Conservation (phyloP, 1,140 invertebrate genomes). For the Mycetomoellerius zeteki region DNA sequence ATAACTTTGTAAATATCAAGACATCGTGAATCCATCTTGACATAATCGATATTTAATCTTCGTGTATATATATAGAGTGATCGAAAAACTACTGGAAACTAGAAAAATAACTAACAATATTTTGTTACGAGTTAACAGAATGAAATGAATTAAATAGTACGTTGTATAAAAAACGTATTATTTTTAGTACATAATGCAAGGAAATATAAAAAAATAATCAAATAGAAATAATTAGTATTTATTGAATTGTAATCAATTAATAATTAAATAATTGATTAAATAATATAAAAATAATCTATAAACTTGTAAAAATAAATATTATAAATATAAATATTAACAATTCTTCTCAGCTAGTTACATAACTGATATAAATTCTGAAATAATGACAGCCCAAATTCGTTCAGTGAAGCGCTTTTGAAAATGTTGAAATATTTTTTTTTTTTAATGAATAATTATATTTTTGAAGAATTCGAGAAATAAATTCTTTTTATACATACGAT, state of each 20-base stretch:
- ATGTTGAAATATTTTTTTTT: background rate
- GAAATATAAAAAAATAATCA: background rate
- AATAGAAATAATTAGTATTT: too few relatives aligned
- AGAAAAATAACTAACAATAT: background rate
- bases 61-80: background rate
- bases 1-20: background rate
- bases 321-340: background rate
- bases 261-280: too few relatives aligned
- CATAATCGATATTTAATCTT: constrained; percentile 1
- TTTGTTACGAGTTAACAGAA: background rate
- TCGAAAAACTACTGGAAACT: background rate
- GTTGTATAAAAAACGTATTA: background rate
- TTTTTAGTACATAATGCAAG: background rate
- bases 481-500: background rate
- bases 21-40: background rate
- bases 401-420: background rate
- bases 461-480: background rate
- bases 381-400: background rate
- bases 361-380: too few relatives aligned
- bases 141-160: background rate
- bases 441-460: background rate
- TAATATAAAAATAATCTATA: too few relatives aligned
- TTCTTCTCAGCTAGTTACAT: background rate
- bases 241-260: too few relatives aligned
- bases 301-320: too few relatives aligned